These are phyloP conservation scores for Torymus tubicola DNA, from an alignment of 2,888 invertebrate species.

Conservation along the genomic window DNA sequence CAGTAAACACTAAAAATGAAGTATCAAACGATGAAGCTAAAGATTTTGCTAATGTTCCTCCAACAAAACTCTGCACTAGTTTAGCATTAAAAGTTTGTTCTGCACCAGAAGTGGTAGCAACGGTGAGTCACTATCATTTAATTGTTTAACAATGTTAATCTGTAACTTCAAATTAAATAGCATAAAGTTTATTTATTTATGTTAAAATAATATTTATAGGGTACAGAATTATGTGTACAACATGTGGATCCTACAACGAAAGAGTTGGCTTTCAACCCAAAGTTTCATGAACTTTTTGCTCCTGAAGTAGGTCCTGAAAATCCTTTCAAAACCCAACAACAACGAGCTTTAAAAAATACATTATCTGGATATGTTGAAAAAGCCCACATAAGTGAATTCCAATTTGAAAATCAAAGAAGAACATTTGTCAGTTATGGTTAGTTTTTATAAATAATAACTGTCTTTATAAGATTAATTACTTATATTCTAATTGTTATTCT, in stretches of 20 bases:
- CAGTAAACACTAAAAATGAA: constrained; percentile 21
- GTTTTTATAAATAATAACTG: constrained; percentile 6
- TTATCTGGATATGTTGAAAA: constrained; percentile 96
- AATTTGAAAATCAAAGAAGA: constrained; percentile 96
- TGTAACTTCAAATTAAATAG: too few species aligned
- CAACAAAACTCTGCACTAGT: constrained; percentile 30
- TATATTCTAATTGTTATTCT: constrained; percentile 26
- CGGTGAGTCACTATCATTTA: constrained; percentile 77
- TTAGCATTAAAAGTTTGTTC: constrained; percentile 83
- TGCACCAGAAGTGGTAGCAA: constrained; percentile 90
- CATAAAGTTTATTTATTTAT: too few species aligned
- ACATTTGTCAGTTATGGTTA: constrained; percentile 95
- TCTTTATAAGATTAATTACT: too few species aligned
- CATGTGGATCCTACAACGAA: constrained; percentile 88
- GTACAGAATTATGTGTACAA: constrained; percentile 83
- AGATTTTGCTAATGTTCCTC: neutral
- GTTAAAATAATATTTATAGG: constrained; percentile 76
- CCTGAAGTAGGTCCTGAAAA: constrained; percentile 95
- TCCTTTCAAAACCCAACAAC: constrained; percentile 94
- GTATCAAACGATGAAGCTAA: neutral
- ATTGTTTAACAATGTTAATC: too few species aligned
- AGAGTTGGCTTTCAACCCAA: constrained; percentile 94
- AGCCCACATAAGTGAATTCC: constrained; percentile 96
- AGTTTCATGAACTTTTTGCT: constrained; percentile 95
- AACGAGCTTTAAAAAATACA: constrained; percentile 92